Evolutionary conservation across 2,113 vertebrate genomes (phyloP), one percentile per base, ranked within the genome.

Genomic region (Leucopsar rothschildi): DNA sequence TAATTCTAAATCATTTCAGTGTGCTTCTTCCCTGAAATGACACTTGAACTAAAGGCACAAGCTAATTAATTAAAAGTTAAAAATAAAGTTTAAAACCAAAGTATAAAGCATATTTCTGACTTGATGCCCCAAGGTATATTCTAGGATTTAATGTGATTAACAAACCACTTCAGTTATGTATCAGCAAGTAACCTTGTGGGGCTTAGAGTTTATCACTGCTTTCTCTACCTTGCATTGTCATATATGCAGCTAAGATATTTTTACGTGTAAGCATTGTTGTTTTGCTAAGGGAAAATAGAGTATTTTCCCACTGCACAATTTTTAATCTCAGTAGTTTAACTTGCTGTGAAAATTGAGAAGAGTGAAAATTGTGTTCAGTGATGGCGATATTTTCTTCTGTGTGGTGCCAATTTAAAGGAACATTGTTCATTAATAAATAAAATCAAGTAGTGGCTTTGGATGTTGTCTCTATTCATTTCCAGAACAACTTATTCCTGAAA

Each of bases 381-480:
- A 53, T 85, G 23, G 22, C 24, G 81, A 11, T 60, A 9, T 76
- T 85, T 92, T 87, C 59, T 90, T 24, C 22, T 82, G 11, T 24
- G 33, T 56, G 22, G 56, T 94, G 85, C 56, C 65, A 83, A 75
- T 88, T 88, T 71, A 70, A 94, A 81, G 63, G 31, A 92, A 78
- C 19, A 12, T 24, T n/a, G 8, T 60, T 56, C 9, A 20, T 64
- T 45, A 94, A 83, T 90, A 93, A 95, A 95, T 45, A 56, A 80
- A 90, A 60, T 69, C 14, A 82, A 37, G 42, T 15, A 7, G 47
- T 95, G 60, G 50, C 69, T 89, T 77, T 95, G 47, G n/a, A 56
- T 90, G 64, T 73, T 4, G 11, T 78, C 56, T 95, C 44, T 95
- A 16, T 93, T 95, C 18, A 92, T 93, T 94, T 96, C n/a, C 64